Base-by-base conservation (phyloP, 2,888 invertebrate species). In the Folsomia manolachei region DNA sequence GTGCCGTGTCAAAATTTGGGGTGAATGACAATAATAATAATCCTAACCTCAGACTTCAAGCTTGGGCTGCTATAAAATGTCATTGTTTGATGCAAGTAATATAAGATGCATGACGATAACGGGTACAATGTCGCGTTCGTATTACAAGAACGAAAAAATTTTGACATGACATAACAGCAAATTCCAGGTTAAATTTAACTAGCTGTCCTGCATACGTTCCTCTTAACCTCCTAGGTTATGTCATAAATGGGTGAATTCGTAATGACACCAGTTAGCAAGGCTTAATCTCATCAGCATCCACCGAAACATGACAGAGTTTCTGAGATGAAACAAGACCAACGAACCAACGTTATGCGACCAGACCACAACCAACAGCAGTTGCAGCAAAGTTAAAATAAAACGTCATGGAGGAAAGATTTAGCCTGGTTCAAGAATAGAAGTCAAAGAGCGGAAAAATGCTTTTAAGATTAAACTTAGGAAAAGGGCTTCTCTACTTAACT, bases 401-500 rank as follows among this genome's bases (percentile, higher is more conserved):
- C 39, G 39, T 39, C 39, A 9, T 14, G 39, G 39, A 39, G 39
- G 39, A 39, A 39, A 39, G 39, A 39, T 39, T 39, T 39, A n/a
- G 39, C 14, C 14, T 39, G 14, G 39, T 39, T 39, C 62, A 62
- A 62, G 21, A 27, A 66, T 11, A 51, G 52, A 52, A 66, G 39
- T 66, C 66, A 66, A 66, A 39, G 52, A 52, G 66, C 66, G 51
- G 51, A 66, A 66, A 66, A 66, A 66, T 52, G 24, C n/a, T 27
- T 64, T 39, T 14, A 39, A 39, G 39, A 39, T 39, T 39, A 39
- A 39, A 39, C 4, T 39, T 39, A 39, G 7, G 14, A 39, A 39
- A 39, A 39, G 14, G 39, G 39, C 39, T 39, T 39, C 14, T 39
- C 39, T 39, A 39, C n/a, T n/a, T n/a, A n/a, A n/a, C n/a, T n/a